Conservation (phyloP, 1,140 invertebrate species). For the Diorhabda sublineata region DNA sequence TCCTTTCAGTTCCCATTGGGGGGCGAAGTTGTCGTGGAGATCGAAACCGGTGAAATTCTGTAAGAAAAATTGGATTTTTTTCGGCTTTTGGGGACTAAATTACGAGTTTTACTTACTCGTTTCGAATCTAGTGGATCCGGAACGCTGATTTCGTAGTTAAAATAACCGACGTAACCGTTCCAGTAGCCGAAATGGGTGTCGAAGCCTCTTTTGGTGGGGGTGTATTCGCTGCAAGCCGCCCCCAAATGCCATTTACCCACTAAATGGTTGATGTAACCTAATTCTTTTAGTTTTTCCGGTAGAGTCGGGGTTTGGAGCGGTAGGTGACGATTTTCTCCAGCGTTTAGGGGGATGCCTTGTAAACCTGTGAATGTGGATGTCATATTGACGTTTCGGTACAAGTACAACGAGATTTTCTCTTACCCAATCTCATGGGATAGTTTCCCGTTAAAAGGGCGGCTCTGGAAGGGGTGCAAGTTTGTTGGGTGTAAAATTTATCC, state of each 20-base stretch:
- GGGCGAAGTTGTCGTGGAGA: slow-evolving; percentile 33
- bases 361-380: slow-evolving; percentile 49
- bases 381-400: not conserved
- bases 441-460: slow-evolving; percentile 74
- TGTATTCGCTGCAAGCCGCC: slow-evolving; percentile 43
- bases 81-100: not conserved
- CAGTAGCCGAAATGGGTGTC: slow-evolving; percentile 64
- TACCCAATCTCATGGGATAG: slow-evolving; percentile 75
- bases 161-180: slow-evolving; percentile 57
- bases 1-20: slow-evolving; percentile 53
- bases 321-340: slow-evolving; percentile 54
- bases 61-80: slow-evolving; percentile 9
- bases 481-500: slow-evolving; percentile 67
- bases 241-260: slow-evolving; percentile 91
- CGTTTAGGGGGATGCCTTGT: slow-evolving; percentile 57
- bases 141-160: slow-evolving; percentile 50
- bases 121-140: not conserved
- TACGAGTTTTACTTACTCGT: slow-evolving; percentile 1
- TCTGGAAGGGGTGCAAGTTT: slow-evolving; percentile 75
- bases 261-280: slow-evolving; percentile 76
- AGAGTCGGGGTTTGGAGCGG: slow-evolving; percentile 55
- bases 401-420: slow-evolving; percentile 22
- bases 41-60: slow-evolving; percentile 32
- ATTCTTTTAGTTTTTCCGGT: slow-evolving; percentile 68
- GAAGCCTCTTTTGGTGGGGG: slow-evolving; percentile 59